Evolutionary conservation across 1,140 invertebrate genomes (phyloP).

Genomic region (Heliothis subflexa): DNA sequence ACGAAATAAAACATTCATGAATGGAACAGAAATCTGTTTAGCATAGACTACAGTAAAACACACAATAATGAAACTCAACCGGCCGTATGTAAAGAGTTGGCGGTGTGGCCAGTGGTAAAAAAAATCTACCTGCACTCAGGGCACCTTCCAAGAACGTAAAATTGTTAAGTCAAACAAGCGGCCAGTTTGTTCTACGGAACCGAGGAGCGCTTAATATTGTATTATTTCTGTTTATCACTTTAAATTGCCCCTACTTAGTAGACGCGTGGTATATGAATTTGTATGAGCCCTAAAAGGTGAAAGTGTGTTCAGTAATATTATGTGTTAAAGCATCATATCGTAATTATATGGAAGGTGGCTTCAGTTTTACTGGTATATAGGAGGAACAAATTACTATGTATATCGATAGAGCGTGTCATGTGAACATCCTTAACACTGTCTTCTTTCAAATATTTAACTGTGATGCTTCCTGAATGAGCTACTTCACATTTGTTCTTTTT

Average conservation of each 20-base stretch:
- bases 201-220: constrained; percentile 44
- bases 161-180: constrained; percentile 77
- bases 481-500: too few relatives aligned
- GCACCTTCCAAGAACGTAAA: constrained; percentile 75
- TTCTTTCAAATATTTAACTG: too few relatives aligned
- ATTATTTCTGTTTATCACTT: constrained; percentile 54
- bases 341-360: too few relatives aligned
- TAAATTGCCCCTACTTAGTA: constrained; percentile 53
- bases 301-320: background rate
- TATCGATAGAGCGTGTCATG: too few relatives aligned
- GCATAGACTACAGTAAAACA: constrained; percentile 39
- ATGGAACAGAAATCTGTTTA: constrained; percentile 19
- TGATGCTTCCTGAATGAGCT: too few relatives aligned
- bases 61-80: constrained; percentile 41
- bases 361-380: too few relatives aligned
- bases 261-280: constrained; percentile 35
- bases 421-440: too few relatives aligned
- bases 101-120: constrained; percentile 58
- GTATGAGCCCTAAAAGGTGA: constrained; percentile 23
- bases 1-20: constrained; percentile 11
- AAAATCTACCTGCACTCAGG: constrained; percentile 71
- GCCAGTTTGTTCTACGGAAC: constrained; percentile 68
- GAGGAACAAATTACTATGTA: too few relatives aligned
- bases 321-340: background rate
- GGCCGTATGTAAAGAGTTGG: constrained; percentile 42